Evolutionary conservation across 2,113 vertebrate species (phyloP).

Genomic region (Esox niger): DNA sequence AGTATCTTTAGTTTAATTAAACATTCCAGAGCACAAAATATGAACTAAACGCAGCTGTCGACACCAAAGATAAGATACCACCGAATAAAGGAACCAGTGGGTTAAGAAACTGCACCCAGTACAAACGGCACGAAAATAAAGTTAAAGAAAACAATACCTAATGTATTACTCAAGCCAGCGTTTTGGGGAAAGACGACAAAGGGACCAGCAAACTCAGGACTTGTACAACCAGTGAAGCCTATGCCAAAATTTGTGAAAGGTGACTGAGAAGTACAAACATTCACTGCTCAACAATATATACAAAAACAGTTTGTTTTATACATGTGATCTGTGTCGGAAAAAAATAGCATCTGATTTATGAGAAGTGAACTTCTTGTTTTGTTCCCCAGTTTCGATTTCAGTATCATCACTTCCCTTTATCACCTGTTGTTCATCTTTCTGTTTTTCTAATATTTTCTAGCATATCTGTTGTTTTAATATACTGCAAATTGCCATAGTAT

Average conservation of each 20-base stretch:
- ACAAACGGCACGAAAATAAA: not conserved
- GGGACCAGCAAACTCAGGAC: not conserved
- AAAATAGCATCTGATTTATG: not conserved
- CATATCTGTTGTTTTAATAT: too few species aligned
- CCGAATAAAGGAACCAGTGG: not conserved
- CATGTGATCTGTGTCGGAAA: not conserved
- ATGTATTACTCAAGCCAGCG: not conserved
- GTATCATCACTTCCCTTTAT: not conserved
- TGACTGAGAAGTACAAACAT: not conserved
- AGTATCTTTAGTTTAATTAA: too few species aligned
- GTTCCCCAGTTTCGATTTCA: not conserved
- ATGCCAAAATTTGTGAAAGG: not conserved
- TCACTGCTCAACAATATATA: not conserved
- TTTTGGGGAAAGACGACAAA: not conserved
- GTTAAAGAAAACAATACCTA: not conserved
- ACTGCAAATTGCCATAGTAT: too few species aligned
- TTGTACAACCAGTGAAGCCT: not conserved
- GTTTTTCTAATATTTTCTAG: not conserved
- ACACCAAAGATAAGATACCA: too few species aligned
- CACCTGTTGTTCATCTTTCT: not conserved
- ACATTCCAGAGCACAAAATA: too few species aligned
- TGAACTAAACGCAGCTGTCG: too few species aligned
- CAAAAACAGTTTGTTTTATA: not conserved
- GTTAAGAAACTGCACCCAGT: not conserved
- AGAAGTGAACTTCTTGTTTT: not conserved